Evolutionary conservation across 2,888 invertebrate species (phyloP), one percentile per base, ranked within the genome.

Genomic region (Leptinotarsa juncta): DNA sequence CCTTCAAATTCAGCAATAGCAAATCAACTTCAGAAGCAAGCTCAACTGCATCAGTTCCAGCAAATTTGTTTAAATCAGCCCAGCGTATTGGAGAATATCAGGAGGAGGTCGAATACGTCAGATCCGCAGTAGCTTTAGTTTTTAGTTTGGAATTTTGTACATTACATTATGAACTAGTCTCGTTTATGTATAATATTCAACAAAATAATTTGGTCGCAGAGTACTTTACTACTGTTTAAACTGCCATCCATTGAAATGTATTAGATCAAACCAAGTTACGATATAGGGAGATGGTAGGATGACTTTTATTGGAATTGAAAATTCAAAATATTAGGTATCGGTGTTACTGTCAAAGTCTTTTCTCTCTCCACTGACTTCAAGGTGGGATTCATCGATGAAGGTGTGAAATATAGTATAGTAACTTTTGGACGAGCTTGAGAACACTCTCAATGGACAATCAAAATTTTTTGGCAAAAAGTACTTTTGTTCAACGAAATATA

Each of bases 81-180:
- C 65, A 83, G 82, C 53, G 81, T 85, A 53, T 83, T 85, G 53
- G 84, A 83, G 26, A 87, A 86, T 80, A 82, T 86, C 65, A 82
- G 87, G 80, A 84, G 87, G 82, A 81, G 86, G 81, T 86, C 87
- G 65, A 87, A 86, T 78, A 83, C 85, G 53, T 85, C 87, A 23
- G 87, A 87, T 75, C 84, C 86, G 71, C 86, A 87, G 80, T 87
- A 87, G 85, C 83, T 83, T 78, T 81, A 80, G 70, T 70, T 73
- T 60, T 79, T 73, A 66, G 49, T 67, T 65, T 73, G 71, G 67
- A 55, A 74, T 77, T 72, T 74, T 79, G 78, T 80, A 79, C 76
- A 79, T 81, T 79, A 78, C 76, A 71, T 80, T 78, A 75, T 75
- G 75, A 78, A 76, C 79, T 80, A 81, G 80, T 82, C 80, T 79